phyloP scores from a whole-genome alignment of 2,797 vertebrate species.

The Danio choprae region DNA sequence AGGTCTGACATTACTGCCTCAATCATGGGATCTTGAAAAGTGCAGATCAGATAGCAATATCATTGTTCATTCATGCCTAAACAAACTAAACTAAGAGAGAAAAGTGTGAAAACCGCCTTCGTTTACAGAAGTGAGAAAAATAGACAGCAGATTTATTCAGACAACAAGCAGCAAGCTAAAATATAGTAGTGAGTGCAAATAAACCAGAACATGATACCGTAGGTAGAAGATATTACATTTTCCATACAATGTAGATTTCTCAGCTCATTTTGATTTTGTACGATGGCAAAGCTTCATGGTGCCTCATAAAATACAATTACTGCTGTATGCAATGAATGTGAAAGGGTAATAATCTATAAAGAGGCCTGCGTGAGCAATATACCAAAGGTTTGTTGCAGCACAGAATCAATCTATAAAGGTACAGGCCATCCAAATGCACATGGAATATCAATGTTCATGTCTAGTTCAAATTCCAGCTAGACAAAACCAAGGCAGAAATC shows the following conservation, averaged over 20 bases:
- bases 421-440: constrained; percentile 1
- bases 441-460: constrained; percentile 4
- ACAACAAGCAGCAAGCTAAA: too few species aligned
- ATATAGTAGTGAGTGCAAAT: background rate
- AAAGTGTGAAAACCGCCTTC: too few species aligned
- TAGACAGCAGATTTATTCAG: too few species aligned
- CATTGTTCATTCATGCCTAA: too few species aligned
- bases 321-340: background rate
- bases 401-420: background rate
- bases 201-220: background rate
- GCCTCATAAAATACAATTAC: constrained; percentile 15
- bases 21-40: too few species aligned
- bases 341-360: constrained; percentile 12
- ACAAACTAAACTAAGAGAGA: too few species aligned
- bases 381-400: constrained; percentile 27
- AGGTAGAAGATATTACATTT: too few species aligned
- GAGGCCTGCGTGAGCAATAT: background rate
- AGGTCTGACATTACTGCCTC: too few species aligned
- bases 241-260: too few species aligned
- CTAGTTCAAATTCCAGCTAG: background rate
- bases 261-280: background rate
- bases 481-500: background rate
- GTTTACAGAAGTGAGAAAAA: too few species aligned
- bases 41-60: too few species aligned
- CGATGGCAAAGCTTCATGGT: background rate